Evolutionary conservation across 2,797 vertebrate species (phyloP).

Genomic region (Columba guinea): DNA sequence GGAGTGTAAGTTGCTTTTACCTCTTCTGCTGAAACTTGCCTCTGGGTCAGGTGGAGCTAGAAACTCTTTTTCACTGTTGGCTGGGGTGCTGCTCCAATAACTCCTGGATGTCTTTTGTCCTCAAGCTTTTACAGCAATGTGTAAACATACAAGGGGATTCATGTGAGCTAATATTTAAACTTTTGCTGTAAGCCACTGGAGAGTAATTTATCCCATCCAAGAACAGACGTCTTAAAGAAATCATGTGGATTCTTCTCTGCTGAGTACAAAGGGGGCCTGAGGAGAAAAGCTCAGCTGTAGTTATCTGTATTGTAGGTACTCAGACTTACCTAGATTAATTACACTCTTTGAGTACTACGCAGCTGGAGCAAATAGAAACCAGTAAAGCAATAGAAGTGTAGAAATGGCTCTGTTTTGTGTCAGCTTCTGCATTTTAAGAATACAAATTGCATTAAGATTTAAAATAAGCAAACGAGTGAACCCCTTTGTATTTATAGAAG

Average conservation of each 20-base stretch:
- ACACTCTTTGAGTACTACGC: background rate
- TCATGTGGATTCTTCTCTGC: background rate
- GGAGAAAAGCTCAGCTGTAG: background rate
- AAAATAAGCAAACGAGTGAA: background rate
- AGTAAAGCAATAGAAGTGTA: background rate
- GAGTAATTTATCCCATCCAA: background rate
- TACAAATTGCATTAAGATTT: background rate
- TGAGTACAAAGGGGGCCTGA: background rate
- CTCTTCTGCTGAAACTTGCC: background rate
- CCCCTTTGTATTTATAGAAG: background rate
- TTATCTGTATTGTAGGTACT: background rate
- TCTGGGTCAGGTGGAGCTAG: background rate
- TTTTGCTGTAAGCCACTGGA: background rate
- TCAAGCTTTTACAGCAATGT: background rate
- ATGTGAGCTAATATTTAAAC: conserved; percentile 18
- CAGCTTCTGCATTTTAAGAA: background rate
- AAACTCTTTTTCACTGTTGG: background rate
- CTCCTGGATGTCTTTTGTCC: background rate
- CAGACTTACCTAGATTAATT: background rate
- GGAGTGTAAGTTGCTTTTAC: background rate
- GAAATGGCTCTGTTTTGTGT: background rate
- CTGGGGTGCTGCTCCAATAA: background rate
- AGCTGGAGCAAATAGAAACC: background rate
- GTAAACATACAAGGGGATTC: background rate
- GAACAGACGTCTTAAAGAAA: background rate